Base-by-base conservation (phyloP, 2,113 vertebrate genomes). In the Egretta garzetta region DNA sequence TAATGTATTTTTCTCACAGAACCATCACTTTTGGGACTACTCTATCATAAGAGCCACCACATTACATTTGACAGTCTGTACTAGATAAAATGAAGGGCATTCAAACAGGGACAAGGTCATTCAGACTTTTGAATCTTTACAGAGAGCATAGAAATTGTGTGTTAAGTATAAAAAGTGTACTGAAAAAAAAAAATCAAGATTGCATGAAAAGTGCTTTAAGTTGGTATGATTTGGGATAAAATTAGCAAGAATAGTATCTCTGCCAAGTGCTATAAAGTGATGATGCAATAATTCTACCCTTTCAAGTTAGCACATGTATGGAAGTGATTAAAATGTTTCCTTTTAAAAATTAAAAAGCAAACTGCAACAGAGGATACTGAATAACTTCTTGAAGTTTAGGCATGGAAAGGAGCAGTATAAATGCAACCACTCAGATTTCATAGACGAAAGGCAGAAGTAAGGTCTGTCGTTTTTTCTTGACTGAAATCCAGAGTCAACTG, bases 251-350 rank as follows among this genome's bases (percentile, higher is more conserved):
- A 88, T 59, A 75, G 56, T 87, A 76, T 93, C 88, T 91, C 95
- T 96, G 91, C 94, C 96, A 97, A 97, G 39, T 71, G 82, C 96
- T 93, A 81, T 75, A 95, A 97, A 97, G 86, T 28, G 93, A 90
- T 96, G 95, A 97, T 95, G 95, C 87, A 97, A 97, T 96, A 92
- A 96, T 94, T 96, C 95, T 72, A 96, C 72, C 92, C 93, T 96
- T 96, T 96, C 94, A 97, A 97, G 92, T 92, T 72, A 79, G 80
- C 59, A 88, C 93, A 97, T 59, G 91, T 76, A 94, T 95, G 93
- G 93, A 96, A 96, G 45, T 19, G 66, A 97, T 97, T 95, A 91
- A 96, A 95, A 80, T 33, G 45, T 33, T 95, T 96, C 86, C 59
- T 72, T 86, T 95, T 67, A 12, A 79, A 80, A 94, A 85, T 85